A percentile compares a stretch with the other conserved stretches of the same genome.
These are phyloP conservation scores for Enteromius fasciolatus DNA, from an alignment of 2,797 vertebrate species.

Conservation along the genomic window DNA sequence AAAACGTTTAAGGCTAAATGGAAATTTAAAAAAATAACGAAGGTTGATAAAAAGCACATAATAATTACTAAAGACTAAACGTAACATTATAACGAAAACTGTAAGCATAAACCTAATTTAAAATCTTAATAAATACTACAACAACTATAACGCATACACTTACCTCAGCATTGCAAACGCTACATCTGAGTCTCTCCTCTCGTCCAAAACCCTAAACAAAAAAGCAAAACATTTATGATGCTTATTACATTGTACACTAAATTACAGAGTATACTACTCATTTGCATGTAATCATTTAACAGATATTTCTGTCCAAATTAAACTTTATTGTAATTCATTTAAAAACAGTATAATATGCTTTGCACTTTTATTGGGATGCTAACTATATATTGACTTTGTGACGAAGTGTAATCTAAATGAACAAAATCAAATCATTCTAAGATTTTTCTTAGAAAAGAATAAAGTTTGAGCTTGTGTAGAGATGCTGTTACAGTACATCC, in stretches of 20 bases:
- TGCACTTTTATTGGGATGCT: not conserved
- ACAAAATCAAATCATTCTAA: not conserved
- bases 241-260: not conserved
- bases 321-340: not conserved
- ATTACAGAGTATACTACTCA: not conserved
- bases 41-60: too few relatives aligned
- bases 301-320: not conserved
- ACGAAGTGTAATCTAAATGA: not conserved
- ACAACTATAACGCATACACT: conserved; percentile 46
- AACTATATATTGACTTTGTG: not conserved
- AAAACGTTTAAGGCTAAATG: not conserved
- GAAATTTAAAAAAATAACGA: not conserved
- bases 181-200: conserved; percentile 65
- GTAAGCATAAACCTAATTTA: not conserved
- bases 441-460: not conserved
- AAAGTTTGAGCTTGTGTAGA: not conserved
- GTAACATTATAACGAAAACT: not conserved
- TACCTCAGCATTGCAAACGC: conserved; percentile 74
- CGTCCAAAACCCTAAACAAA: conserved; percentile 67
- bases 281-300: not conserved
- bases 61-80: not conserved
- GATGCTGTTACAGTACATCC: not conserved
- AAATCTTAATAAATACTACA: not conserved
- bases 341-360: not conserved
- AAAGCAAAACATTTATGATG: not conserved